Base-by-base conservation (phyloP, 2,113 vertebrate genomes). In the Patagioenas fasciata region DNA sequence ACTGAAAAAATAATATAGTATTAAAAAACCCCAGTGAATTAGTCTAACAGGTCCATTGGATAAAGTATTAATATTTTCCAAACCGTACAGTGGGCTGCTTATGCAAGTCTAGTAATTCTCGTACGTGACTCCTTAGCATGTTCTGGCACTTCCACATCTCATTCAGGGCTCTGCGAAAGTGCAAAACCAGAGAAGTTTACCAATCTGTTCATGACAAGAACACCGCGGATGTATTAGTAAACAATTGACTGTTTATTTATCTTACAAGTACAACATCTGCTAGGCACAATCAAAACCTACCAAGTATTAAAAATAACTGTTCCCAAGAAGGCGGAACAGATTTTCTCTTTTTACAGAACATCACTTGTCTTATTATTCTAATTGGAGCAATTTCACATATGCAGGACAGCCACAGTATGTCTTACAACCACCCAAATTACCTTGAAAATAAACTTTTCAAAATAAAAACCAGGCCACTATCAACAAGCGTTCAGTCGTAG, bases 131-230 rank as follows among this genome's bases (percentile, higher is more conserved):
- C 97, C 99, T 98, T 72, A 99, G 98, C 99, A 99, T 99, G 97
- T 99, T 99, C 98, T 99, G 99, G 98, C 99, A 99, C 97, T 99
- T 99, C 99, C 99, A 99, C 99, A 99, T 99, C 97, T 99, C 99
- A 96, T 99, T 99, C 92, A 99, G 97, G 50, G 99, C 99, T 98
- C 99, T 99, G 96, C 23, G 90, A 77, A 95, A 89, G 66, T 4
- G 5, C 16, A 56, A 90, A 85, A 95, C 7, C 34, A 96, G 54
- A 53, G 82, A 81, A 88, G 34, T 44, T 85, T 19, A 65, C 36
- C 69, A 20, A 31, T 85, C 86, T 25, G 29, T 44, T 86, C 66
- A 32, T 38, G 11, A 61, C 44, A 84, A 85, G n/a, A 80, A 77
- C 9, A n/a, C 1, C 8, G 9, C 31, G 9, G 14, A 66, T 40